These are phyloP conservation scores for Machaerirhynchus nigripectus DNA, from an alignment of 2,113 vertebrate genomes.

Conservation along the genomic window DNA sequence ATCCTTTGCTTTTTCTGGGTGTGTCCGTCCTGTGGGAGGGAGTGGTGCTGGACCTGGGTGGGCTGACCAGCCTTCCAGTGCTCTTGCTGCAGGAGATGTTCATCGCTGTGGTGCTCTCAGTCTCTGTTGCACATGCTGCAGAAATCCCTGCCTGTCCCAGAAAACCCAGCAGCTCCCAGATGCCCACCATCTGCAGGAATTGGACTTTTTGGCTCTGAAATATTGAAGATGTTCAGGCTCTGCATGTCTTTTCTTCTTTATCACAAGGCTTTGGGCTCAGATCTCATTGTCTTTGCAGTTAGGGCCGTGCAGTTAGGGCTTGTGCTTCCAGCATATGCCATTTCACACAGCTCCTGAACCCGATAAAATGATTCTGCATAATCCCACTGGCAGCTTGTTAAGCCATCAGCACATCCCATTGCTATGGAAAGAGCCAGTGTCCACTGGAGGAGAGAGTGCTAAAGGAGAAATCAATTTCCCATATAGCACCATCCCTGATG, in stretches of 20 bases:
- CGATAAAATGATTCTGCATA: not conserved
- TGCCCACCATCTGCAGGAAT: not conserved
- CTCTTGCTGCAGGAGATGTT: not conserved
- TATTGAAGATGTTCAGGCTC: not conserved
- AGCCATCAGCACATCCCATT: not conserved
- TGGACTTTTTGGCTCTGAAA: not conserved
- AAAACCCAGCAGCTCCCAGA: not conserved
- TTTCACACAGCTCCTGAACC: not conserved
- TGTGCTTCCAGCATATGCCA: not conserved
- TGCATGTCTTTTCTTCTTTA: not conserved
- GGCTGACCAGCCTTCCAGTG: not conserved
- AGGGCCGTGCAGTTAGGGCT: not conserved
- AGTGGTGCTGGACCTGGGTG: not conserved
- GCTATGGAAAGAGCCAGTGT: not conserved
- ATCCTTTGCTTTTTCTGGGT: not conserved
- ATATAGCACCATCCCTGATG: not conserved
- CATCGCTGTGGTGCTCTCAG: not conserved
- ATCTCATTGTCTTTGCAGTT: not conserved
- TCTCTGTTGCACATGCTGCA: not conserved
- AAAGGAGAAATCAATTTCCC: not conserved
- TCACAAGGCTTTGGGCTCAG: not conserved
- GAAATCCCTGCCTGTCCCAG: not conserved
- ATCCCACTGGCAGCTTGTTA: not conserved
- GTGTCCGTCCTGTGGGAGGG: not conserved
- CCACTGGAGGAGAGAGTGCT: not conserved